Conservation (phyloP, 2,888 invertebrate species). For the Drosophila incognita region DNA sequence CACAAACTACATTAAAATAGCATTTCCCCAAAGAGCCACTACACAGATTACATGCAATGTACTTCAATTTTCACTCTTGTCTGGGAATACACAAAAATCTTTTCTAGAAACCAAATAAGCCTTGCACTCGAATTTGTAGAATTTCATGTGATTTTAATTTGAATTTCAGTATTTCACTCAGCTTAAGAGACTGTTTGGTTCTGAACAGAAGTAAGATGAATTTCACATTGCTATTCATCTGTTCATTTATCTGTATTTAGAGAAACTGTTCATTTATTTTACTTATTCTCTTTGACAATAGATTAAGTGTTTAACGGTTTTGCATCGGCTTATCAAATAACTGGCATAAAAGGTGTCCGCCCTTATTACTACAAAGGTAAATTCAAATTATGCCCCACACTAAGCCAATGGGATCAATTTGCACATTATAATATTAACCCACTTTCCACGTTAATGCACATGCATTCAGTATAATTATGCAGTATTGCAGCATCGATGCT, state of each 20-base stretch:
- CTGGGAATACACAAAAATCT: neutral
- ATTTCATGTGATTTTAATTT: neutral
- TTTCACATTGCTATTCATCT: neutral
- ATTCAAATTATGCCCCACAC: conserved; percentile 8
- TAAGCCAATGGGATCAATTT: conserved; percentile 18
- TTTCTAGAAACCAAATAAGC: neutral
- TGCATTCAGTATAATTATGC: conserved; percentile 21
- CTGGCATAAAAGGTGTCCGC: neutral
- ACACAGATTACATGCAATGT: neutral
- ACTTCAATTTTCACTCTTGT: neutral
- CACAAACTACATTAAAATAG: neutral
- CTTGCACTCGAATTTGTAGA: neutral
- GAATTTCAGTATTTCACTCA: neutral
- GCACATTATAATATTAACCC: conserved; percentile 27
- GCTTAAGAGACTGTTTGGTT: neutral
- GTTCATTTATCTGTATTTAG: neutral
- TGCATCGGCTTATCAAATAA: neutral
- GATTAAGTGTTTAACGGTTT: neutral
- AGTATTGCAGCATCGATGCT: conserved; percentile 31
- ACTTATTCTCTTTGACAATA: neutral
- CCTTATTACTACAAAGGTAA: conserved; percentile 1
- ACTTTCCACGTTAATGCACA: conserved; percentile 23
- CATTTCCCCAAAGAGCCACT: neutral
- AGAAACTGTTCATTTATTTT: neutral
- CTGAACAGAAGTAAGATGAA: neutral